Evolutionary conservation across 2,888 invertebrate species (phyloP).

Genomic region (Portevinia maculata): DNA sequence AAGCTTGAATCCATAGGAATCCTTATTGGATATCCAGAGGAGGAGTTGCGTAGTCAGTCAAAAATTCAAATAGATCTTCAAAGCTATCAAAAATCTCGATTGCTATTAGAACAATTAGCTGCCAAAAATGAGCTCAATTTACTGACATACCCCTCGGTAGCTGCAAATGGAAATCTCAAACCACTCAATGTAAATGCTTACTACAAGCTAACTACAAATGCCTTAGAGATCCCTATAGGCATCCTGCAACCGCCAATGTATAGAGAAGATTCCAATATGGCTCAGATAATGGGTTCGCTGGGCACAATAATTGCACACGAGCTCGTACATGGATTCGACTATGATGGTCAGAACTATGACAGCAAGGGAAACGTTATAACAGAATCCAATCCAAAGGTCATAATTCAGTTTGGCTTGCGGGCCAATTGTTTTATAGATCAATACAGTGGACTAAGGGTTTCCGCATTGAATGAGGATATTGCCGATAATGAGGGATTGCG

Average conservation of each 20-base stretch:
- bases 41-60: conserved; percentile 3
- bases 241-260: conserved; percentile 77
- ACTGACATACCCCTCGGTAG: conserved; percentile 7
- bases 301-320: conserved; percentile 80
- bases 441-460: conserved; percentile 76
- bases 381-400: conserved; percentile 75
- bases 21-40: conserved; percentile 70
- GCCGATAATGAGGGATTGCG: conserved; percentile 80
- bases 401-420: conserved; percentile 78
- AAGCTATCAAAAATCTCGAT: conserved; percentile 48
- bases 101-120: conserved; percentile 21
- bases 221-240: conserved; percentile 79
- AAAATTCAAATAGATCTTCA: conserved; percentile 37
- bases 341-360: conserved; percentile 80
- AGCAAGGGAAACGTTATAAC: conserved; percentile 76
- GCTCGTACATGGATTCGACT: conserved; percentile 80
- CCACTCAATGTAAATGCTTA: conserved; percentile 80
- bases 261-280: conserved; percentile 59
- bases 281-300: conserved; percentile 77
- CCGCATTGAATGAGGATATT: conserved; percentile 79
- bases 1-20: conserved; percentile 76
- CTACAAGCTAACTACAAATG: conserved; percentile 78
- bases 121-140: conserved; percentile 19
- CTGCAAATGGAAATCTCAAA: conserved; percentile 63
- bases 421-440: conserved; percentile 77